Conservation (phyloP, 1,140 invertebrate species). For the Pachyrhynchus sulphureomaculatus region DNA sequence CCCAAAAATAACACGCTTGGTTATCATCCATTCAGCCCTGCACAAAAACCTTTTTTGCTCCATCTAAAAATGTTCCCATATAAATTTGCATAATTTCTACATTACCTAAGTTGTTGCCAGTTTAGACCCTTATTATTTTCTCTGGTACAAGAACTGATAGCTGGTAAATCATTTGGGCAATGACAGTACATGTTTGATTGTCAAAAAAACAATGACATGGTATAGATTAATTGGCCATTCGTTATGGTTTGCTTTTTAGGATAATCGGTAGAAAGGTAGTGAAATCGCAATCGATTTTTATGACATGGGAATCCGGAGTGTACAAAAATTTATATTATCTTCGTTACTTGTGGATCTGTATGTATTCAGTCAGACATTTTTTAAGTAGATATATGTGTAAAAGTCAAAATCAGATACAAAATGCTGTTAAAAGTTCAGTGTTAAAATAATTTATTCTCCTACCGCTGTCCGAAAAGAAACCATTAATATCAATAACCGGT, state of each 20-base stretch:
- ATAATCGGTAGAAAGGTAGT: background rate
- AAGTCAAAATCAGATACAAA: too few relatives aligned
- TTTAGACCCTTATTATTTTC: constrained; percentile 20
- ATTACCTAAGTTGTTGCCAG: constrained; percentile 29
- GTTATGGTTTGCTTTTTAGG: background rate
- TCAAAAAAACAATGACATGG: constrained; percentile 20
- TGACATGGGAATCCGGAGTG: too few relatives aligned
- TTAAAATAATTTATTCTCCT: too few relatives aligned
- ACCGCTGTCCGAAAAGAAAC: too few relatives aligned
- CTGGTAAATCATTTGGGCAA: constrained; percentile 17
- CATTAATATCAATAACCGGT: too few relatives aligned
- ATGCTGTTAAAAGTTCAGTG: too few relatives aligned
- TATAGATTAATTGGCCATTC: constrained; percentile 28
- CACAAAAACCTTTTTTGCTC: constrained; percentile 10
- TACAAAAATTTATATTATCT: too few relatives aligned
- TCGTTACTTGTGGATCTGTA: too few relatives aligned
- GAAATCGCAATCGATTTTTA: background rate
- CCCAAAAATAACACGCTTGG: constrained; percentile 26
- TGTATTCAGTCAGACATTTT: too few relatives aligned
- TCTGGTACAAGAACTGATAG: constrained; percentile 12
- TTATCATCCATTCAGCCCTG: constrained; percentile 1
- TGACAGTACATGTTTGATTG: constrained; percentile 27
- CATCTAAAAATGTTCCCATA: constrained; percentile 24
- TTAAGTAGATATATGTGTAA: too few relatives aligned
- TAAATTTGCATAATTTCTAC: constrained; percentile 30